Conservation (phyloP, 2,888 invertebrate genomes). For the Phaonia tiefii region DNA sequence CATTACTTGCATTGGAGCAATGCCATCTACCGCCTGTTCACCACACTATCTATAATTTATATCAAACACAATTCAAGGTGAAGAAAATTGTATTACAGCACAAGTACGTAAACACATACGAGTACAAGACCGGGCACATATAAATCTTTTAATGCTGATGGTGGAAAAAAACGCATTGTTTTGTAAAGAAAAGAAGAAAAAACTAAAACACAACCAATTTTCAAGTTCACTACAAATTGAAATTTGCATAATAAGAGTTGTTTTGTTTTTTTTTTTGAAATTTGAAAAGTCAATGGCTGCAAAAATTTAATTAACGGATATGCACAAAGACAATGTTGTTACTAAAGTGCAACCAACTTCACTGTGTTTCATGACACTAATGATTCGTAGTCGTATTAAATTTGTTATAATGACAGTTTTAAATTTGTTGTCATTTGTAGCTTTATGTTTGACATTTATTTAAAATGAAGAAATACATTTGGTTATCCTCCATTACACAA, state of each 20-base stretch:
- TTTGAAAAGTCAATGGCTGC: background rate
- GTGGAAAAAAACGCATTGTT: slow-evolving; percentile 8
- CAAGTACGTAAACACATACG: background rate
- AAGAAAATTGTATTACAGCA: slow-evolving; percentile 56
- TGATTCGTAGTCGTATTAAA: too few species aligned
- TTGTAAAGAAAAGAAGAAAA: slow-evolving; percentile 2
- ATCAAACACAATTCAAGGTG: slow-evolving; percentile 61
- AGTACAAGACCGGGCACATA: background rate
- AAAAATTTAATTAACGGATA: too few species aligned
- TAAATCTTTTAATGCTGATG: too few species aligned
- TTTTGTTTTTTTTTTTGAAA: background rate
- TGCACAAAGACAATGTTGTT: background rate
- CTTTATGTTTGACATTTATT: too few species aligned
- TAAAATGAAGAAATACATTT: too few species aligned
- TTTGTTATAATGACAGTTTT: too few species aligned
- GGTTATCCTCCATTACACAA: too few species aligned
- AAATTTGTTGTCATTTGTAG: too few species aligned
- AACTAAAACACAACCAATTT: slow-evolving; percentile 52
- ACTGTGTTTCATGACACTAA: background rate
- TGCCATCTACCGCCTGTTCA: too few species aligned
- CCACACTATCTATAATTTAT: too few species aligned
- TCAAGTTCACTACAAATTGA: slow-evolving; percentile 57
- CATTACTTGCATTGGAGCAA: background rate
- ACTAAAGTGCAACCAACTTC: background rate
- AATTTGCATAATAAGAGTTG: slow-evolving; percentile 49